Evolutionary conservation across 2,113 vertebrate genomes (phyloP).

Genomic region (Narcine bancroftii): DNA sequence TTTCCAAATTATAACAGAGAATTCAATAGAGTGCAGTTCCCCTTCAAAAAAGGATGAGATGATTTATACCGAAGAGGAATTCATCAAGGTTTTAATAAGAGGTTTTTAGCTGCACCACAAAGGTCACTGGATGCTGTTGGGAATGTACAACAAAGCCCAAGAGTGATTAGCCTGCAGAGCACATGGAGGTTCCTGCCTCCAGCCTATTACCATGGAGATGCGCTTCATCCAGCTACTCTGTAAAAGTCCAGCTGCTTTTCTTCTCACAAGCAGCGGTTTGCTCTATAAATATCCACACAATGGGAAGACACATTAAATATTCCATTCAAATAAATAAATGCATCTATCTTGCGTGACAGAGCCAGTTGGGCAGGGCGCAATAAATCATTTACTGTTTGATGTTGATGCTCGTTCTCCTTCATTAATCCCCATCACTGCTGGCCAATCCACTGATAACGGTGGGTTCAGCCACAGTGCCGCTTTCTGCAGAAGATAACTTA

Average conservation of each 20-base stretch:
- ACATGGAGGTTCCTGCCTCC: not conserved
- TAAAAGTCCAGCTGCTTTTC: not conserved
- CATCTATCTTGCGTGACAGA: constrained; percentile 14
- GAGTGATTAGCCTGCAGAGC: not conserved
- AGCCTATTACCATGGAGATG: not conserved
- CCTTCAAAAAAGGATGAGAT: not conserved
- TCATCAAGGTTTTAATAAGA: not conserved
- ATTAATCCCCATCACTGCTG: not conserved
- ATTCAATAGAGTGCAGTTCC: not conserved
- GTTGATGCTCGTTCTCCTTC: constrained; percentile 4
- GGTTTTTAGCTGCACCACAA: not conserved
- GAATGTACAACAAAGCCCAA: not conserved
- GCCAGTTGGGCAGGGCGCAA: not conserved
- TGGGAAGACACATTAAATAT: constrained; percentile 15
- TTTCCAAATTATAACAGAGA: not conserved
- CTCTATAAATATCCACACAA: constrained; percentile 13
- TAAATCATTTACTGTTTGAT: constrained; percentile 18
- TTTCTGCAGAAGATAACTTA: not conserved
- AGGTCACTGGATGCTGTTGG: not conserved
- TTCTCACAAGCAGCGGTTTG: not conserved
- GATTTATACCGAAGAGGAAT: not conserved
- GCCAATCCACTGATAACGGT: not conserved
- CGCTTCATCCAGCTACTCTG: not conserved
- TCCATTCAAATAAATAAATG: constrained; percentile 26
- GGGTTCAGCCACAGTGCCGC: not conserved